Base-by-base conservation (phyloP, 1,140 invertebrate genomes). In the Oncopodura yosiiana region DNA sequence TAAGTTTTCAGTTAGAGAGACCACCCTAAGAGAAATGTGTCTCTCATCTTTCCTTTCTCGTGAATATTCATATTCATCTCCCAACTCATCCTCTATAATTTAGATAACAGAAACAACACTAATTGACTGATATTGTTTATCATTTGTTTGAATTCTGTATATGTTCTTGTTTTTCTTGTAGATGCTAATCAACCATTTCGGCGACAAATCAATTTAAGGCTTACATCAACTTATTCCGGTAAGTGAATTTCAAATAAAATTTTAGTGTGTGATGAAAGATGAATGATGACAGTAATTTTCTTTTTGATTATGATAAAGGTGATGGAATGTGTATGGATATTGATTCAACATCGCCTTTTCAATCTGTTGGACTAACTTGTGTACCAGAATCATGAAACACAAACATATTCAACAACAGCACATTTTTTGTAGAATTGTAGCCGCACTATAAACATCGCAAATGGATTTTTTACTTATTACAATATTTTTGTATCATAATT, bases 141-240 rank as follows among this genome's bases (percentile, higher is more conserved):
- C 27, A 11, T 24, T 48, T 37, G 5, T 44, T 26, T 44, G 9
- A 11, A 19, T 44, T 23, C 12, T n/a, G n/a, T n/a, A n/a, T n/a
- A n/a, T n/a, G n/a, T 12, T 11, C 27, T 48, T 24, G 41, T 6
- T 49, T 49, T 3, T 26, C 5, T 34, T 51, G 2, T 24, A 57
- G 54, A 49, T 57, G 49, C 49, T 26, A 49, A 30, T 41, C 59
- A 61, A 57, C 49, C 59, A 16, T 61, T 58, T 56, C 49, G 60
- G 27, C 53, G 60, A 55, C 60, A 61, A 61, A 61, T 61, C 52
- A 61, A 61, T 39, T 41, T 61, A n/a, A 27, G 60, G 36, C 52
- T 61, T 42, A 61, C 60, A n/a, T 58, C 60, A 19, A 53, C 43
- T 38, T 56, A 56, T 53, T 11, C 44, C 21, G 51, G 51, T 56